Base-by-base conservation (phyloP, 2,113 vertebrate genomes). In the Genyomyrus donnyi region DNA sequence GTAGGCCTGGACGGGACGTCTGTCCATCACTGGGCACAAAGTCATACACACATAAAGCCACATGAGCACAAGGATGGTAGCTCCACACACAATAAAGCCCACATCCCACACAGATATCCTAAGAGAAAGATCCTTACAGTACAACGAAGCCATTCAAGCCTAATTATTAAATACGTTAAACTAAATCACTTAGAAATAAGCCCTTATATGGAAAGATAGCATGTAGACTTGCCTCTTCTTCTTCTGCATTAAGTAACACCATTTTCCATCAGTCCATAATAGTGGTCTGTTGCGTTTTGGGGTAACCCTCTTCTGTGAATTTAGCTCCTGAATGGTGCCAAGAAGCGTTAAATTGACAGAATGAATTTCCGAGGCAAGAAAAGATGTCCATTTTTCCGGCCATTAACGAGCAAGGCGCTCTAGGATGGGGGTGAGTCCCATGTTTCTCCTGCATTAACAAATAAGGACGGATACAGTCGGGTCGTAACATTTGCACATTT, bases 361-460 rank as follows among this genome's bases (percentile, higher is more conserved):
- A 87, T 91, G 42, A 88, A 66, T 90, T 90, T 88, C 66, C 74
- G 88, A 90, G 50, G 89, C 66, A 52, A 10, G 42, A 35, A 27
- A 31, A 48, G 58, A n/a, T 74, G 66, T 46, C 62, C 39, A 88
- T 88, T 45, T 88, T 45, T 88, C 56, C 21, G 45, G 88, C 48
- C 45, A 58, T 88, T 89, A 89, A 89, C 39, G 88, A 17, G n/a
- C 49, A 52, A 53, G 27, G 17, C 48, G 9, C 7, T 27, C 6
- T 5, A 50, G 35, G 31, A 53, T 53, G 85, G 85, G 21, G 48
- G 27, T 3, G 1, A 52, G 48, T 8, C 66, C 13, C 39, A 31
- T 35, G n/a, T 77, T 52, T 39, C 19, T 42, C n/a, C 3, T 8
- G 21, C 42, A 27, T 48, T 46, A n/a, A 24, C 83, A 85, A 85